A percentile compares a stretch with the other conserved stretches of the same genome.
Evolutionary conservation across 30 jellyfish, hydroid and myxozoan genomes (phyloP).

Genomic region (Aurelia sp.): DNA sequence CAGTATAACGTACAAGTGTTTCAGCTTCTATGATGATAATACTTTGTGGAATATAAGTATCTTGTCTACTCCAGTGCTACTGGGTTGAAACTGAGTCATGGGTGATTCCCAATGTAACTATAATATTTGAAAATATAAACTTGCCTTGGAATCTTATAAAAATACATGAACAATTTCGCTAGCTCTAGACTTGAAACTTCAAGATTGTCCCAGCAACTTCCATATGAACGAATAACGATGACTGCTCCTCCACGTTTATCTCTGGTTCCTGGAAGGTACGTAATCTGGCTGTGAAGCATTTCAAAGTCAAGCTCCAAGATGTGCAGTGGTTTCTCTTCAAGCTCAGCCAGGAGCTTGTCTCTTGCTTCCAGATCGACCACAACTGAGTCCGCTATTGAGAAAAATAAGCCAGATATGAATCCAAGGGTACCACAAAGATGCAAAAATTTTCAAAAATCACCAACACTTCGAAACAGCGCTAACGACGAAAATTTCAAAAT

Average conservation of each 20-base stretch:
- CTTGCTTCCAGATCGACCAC: constrained; percentile 29
- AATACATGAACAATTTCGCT: constrained; percentile 79
- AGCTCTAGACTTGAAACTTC: constrained; percentile 72
- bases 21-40: no score
- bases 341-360: constrained; percentile 43
- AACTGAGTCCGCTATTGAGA: constrained; percentile 15
- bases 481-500: no score
- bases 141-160: constrained; percentile 80
- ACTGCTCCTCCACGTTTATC: constrained; percentile 96
- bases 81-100: no score
- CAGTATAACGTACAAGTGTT: no score
- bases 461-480: no score
- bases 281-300: constrained; percentile 86
- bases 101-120: background rate
- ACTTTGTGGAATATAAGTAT: no score
- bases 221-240: constrained; percentile 72
- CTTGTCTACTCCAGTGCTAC: no score
- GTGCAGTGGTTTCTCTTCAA: constrained; percentile 64
- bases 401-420: background rate
- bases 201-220: constrained; percentile 79
- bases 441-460: no score
- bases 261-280: constrained; percentile 83
- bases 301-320: constrained; percentile 89
- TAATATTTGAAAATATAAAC: background rate
- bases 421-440: background rate